phyloP scores from a whole-genome alignment of 2,888 invertebrate species.

The Fabriciana adippe region DNA sequence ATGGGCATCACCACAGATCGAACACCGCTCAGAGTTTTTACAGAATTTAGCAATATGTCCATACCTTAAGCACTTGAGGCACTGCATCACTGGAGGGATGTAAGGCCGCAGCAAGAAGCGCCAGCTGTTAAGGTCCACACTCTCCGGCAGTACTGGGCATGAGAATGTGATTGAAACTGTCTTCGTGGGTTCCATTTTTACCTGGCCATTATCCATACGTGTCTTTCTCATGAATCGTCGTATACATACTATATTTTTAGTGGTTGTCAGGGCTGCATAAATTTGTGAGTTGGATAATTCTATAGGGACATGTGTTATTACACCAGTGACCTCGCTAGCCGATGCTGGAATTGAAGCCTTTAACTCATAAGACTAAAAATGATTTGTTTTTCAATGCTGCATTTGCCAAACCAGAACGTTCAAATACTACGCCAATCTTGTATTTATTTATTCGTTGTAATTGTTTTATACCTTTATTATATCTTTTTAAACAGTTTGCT shows the following conservation, averaged over 20 bases:
- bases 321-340: slow-evolving; percentile 12
- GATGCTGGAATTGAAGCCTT: neutral
- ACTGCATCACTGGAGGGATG: slow-evolving; percentile 33
- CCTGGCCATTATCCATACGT: neutral
- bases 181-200: slow-evolving; percentile 14
- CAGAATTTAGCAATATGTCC: slow-evolving; percentile 35
- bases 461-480: slow-evolving; percentile 22
- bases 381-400: slow-evolving; percentile 12
- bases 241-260: slow-evolving; percentile 23
- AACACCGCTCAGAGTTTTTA: slow-evolving; percentile 31
- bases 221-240: slow-evolving; percentile 20
- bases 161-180: slow-evolving; percentile 16
- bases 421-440: slow-evolving; percentile 24
- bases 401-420: slow-evolving; percentile 18
- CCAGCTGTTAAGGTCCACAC: slow-evolving; percentile 27
- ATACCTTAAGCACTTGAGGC: slow-evolving; percentile 30
- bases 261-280: slow-evolving; percentile 5
- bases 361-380: slow-evolving; percentile 1
- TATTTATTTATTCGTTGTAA: slow-evolving; percentile 20
- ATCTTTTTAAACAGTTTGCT: slow-evolving; percentile 11
- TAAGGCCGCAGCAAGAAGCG: slow-evolving; percentile 15
- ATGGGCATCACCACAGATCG: slow-evolving; percentile 27
- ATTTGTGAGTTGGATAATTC: slow-evolving; percentile 18
- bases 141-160: slow-evolving; percentile 22
- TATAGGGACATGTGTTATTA: slow-evolving; percentile 12